phyloP scores from a whole-genome alignment of 2,888 invertebrate genomes.

The Lithophane ornitopus region DNA sequence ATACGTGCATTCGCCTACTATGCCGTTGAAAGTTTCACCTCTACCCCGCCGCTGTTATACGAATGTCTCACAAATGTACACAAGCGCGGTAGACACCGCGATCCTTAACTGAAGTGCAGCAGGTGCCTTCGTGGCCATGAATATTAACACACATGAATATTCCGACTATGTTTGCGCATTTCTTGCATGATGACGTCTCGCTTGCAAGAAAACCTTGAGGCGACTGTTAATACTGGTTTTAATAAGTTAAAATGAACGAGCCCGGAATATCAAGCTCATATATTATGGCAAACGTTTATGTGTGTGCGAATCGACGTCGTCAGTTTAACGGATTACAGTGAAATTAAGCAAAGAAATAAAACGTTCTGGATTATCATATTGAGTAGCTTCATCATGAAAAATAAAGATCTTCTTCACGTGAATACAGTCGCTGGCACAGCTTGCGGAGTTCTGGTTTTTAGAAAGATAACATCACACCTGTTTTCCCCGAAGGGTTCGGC shows the following conservation, averaged over 20 bases:
- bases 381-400: conserved; percentile 16
- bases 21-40: conserved; percentile 61
- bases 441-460: conserved; percentile 28
- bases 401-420: conserved; percentile 7
- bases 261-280: conserved; percentile 34
- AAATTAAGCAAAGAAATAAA: conserved; percentile 28
- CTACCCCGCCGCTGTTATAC: conserved; percentile 42
- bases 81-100: conserved; percentile 60
- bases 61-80: conserved; percentile 61
- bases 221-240: conserved; percentile 55
- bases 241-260: conserved; percentile 58
- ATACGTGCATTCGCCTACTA: conserved; percentile 63
- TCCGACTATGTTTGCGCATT: conserved; percentile 85
- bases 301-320: conserved; percentile 5
- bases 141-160: conserved; percentile 89
- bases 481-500: no score
- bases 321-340: conserved; percentile 17
- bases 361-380: conserved; percentile 21
- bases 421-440: not conserved
- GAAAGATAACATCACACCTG: not conserved
- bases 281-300: conserved; percentile 18
- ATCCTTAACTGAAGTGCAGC: conserved; percentile 77
- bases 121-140: conserved; percentile 82
- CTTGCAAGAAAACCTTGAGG: conserved; percentile 63
- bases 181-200: conserved; percentile 79